Conservation (phyloP, 2,113 vertebrate species). For the Myanophis thanlyinensis region DNA sequence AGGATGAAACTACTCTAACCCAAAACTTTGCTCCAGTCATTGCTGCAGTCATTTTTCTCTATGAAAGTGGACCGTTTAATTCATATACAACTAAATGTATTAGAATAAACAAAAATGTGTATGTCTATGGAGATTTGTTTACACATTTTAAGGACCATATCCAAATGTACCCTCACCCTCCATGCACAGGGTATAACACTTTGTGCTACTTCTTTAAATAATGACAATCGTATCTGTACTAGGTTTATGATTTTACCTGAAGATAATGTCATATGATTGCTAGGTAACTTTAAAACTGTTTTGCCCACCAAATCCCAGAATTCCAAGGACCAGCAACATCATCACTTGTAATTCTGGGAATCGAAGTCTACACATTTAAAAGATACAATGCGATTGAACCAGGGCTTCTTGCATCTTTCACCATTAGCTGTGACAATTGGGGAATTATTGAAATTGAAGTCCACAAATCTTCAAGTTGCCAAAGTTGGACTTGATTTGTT, state of each 20-base stretch:
- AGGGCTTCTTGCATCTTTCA: neutral
- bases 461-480: neutral
- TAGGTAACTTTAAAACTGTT: neutral
- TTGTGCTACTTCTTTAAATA: neutral
- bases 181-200: neutral
- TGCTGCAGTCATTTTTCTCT: neutral
- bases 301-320: neutral
- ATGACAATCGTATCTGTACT: neutral
- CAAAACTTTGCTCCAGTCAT: neutral
- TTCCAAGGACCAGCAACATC: neutral
- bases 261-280: neutral
- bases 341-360: neutral
- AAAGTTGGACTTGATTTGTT: neutral
- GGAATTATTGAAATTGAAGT: neutral
- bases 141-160: neutral
- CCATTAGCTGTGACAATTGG: neutral
- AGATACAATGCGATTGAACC: neutral
- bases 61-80: neutral
- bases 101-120: neutral
- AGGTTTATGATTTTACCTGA: neutral
- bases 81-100: neutral
- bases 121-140: neutral
- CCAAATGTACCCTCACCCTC: neutral
- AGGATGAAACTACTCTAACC: neutral
- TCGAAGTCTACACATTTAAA: neutral